Percentiles rank a stretch among this genome's conserved stretches.
These are phyloP conservation scores for Gallinago undulata DNA, from an alignment of 2,113 vertebrate genomes.

Conservation along the genomic window DNA sequence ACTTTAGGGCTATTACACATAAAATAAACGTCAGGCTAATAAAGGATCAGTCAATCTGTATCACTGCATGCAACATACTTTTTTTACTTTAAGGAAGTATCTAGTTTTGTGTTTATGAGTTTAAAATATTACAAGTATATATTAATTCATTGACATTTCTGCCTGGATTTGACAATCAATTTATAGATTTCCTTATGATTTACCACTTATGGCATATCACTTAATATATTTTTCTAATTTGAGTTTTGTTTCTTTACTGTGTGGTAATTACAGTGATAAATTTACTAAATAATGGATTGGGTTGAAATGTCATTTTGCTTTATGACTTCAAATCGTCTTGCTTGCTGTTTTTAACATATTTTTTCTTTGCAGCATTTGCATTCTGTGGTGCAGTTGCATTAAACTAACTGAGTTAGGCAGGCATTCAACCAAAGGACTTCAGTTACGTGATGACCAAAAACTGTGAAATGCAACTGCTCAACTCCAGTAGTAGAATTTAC, in stretches of 20 bases:
- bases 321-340: background rate
- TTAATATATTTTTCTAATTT: background rate
- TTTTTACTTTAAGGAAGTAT: background rate
- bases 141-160: background rate
- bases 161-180: background rate
- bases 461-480: background rate
- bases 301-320: background rate
- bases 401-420: background rate
- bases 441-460: background rate
- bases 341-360: background rate
- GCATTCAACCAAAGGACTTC: background rate
- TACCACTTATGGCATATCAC: background rate
- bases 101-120: background rate
- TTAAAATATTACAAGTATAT: background rate
- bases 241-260: background rate
- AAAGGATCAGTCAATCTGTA: background rate
- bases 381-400: background rate
- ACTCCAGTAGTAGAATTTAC: background rate
- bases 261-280: background rate
- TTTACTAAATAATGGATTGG: background rate
- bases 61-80: background rate
- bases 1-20: background rate
- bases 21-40: background rate
- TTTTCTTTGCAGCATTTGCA: background rate
- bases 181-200: background rate